These are phyloP conservation scores for Dendroctonus ponderosae DNA, from an alignment of 1,140 invertebrate genomes.

Conservation along the genomic window DNA sequence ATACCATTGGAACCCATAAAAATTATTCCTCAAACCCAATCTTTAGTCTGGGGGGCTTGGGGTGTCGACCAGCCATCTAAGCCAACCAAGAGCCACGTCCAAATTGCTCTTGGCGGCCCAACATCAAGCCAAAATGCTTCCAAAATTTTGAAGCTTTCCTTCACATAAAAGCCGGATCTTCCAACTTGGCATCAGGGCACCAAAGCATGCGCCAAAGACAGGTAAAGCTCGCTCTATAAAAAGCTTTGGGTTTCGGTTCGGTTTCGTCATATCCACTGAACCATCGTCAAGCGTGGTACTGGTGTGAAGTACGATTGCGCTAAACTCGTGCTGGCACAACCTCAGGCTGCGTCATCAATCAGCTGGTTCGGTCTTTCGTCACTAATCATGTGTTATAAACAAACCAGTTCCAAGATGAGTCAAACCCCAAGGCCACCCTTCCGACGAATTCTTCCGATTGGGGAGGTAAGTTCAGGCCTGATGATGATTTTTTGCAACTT, in stretches of 20 bases:
- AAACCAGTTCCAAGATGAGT: constrained; percentile 26
- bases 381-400: constrained; percentile 38
- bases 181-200: constrained; percentile 17
- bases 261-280: constrained; percentile 24
- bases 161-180: background rate
- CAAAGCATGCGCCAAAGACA: constrained; percentile 31
- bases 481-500: constrained; percentile 8
- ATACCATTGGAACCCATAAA: background rate
- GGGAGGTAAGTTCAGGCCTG: constrained; percentile 37
- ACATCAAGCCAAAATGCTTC: too few relatives aligned
- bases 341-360: constrained; percentile 16
- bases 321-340: background rate
- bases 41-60: too few relatives aligned
- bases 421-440: constrained; percentile 34
- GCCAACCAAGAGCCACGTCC: too few relatives aligned
- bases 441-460: constrained; percentile 22
- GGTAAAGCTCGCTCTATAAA: constrained; percentile 34
- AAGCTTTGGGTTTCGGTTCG: constrained; percentile 5
- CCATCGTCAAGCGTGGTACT: constrained; percentile 7
- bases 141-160: too few relatives aligned
- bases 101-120: too few relatives aligned
- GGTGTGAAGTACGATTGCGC: constrained; percentile 2
- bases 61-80: too few relatives aligned
- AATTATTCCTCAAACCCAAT: background rate
- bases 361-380: constrained; percentile 22